Percentiles rank a stretch among this genome's conserved stretches.
Conservation (phyloP, 2,888 invertebrate species). For the Pollenia labialis region DNA sequence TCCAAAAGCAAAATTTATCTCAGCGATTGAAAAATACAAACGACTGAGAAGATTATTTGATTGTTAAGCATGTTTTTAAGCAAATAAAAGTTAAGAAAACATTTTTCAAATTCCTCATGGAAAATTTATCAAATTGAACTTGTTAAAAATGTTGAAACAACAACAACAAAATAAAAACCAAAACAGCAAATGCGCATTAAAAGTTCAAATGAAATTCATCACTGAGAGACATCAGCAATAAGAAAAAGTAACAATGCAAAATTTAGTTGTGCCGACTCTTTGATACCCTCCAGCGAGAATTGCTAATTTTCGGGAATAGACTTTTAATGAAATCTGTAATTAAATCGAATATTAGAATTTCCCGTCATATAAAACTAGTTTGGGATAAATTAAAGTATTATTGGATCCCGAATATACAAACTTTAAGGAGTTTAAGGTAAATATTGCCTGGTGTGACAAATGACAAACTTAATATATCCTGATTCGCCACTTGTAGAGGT, state of each 20-base stretch:
- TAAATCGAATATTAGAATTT: no score
- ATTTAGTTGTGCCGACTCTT: no score
- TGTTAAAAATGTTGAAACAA: conserved; percentile 49
- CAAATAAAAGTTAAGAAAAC: conserved; percentile 57
- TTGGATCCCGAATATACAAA: no score
- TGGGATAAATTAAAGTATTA: no score
- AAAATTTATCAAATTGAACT: conserved; percentile 66
- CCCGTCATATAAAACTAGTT: no score
- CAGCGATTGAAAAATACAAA: conserved; percentile 47
- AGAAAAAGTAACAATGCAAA: background rate
- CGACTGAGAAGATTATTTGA: conserved; percentile 8
- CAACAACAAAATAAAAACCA: conserved; percentile 32
- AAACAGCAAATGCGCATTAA: conserved; percentile 68
- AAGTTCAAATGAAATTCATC: conserved; percentile 72
- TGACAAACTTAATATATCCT: no score
- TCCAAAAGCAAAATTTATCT: conserved; percentile 50
- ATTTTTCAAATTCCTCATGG: conserved; percentile 62
- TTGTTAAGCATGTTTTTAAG: conserved; percentile 47
- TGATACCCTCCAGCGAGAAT: no score
- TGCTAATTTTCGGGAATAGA: no score
- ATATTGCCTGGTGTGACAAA: no score
- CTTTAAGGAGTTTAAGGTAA: no score
- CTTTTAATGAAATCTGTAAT: no score
- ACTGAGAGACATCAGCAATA: conserved; percentile 26
- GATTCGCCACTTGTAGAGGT: no score